Percentiles rank a stretch among this genome's conserved stretches.
Conservation (phyloP, 2,797 vertebrate species). For the Erethizon dorsatum region DNA sequence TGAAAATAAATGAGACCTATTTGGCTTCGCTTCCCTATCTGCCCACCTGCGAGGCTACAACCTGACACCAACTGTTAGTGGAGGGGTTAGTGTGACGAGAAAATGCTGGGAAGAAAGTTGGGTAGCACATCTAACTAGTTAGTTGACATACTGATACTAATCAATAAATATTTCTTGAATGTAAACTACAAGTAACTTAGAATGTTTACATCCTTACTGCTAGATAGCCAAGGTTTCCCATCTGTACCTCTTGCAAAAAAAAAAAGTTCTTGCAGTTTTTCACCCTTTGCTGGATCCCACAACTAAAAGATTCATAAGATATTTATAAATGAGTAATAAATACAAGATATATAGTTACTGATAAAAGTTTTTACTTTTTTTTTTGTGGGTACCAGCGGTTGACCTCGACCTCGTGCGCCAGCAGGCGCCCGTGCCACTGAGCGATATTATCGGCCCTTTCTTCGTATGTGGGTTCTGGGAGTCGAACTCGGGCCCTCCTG, state of each 20-base stretch:
- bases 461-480: too few species aligned
- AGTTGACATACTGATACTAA: slow-evolving; percentile 20
- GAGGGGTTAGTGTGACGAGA: too few species aligned
- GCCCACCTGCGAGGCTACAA: neutral
- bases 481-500: too few species aligned
- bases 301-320: slow-evolving; percentile 72
- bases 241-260: slow-evolving; percentile 72
- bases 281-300: slow-evolving; percentile 68
- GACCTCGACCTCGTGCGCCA: too few species aligned
- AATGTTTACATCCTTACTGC: slow-evolving; percentile 77
- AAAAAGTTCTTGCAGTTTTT: slow-evolving; percentile 81
- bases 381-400: too few species aligned
- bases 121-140: neutral
- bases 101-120: neutral
- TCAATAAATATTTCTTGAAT: slow-evolving; percentile 49
- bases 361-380: neutral
- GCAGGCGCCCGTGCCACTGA: too few species aligned
- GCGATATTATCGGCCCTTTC: too few species aligned
- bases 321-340: slow-evolving; percentile 68
- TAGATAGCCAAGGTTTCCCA: slow-evolving; percentile 78
- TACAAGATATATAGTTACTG: neutral
- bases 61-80: neutral
- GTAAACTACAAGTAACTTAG: neutral
- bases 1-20: neutral
- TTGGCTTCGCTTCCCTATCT: slow-evolving; percentile 18